Base-by-base conservation (phyloP, 1,140 invertebrate species). In the Dysdera silvatica region DNA sequence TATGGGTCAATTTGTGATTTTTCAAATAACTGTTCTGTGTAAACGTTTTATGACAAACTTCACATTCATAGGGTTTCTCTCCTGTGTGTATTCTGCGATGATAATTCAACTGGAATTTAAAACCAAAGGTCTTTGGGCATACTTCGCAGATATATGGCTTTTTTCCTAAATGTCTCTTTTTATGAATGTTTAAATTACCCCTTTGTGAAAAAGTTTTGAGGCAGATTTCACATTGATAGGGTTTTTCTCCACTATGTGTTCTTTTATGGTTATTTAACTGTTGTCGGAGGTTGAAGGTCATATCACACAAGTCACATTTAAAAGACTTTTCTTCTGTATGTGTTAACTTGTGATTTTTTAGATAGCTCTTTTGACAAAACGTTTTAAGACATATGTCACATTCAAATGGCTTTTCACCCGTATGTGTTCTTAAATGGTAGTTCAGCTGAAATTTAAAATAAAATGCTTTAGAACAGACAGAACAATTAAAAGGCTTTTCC, bases 301-400 rank as follows among this genome's bases (percentile, higher is more conserved):
- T 7, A 45, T 45, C 41, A 45, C 41, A 45, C 18, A 45, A 18
- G 18, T 45, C 23, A 45, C 41, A 95, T 1, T 84, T 84, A 76
- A 90, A 93, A 0, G 90, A 89, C 71, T 91, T 88, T 73, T 91
- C 88, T 72, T 88, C 88, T 35, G 87, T 89, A 75, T 94, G 91
- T 61, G 74, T 75, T 8, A 10, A 18, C 18, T 7, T 6, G 23
- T 45, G 41, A 5, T 20, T 7, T 18, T 6, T 45, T 20, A 45
- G 18, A 45, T 18, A 20, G 23, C 18, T 20, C 23, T 45, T 45
- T 45, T n/a, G 35, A n/a, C n/a, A 37, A 37, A 37, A 37, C 8
- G 35, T 37, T 37, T 37, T 37, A 37, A 37, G n/a, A n/a, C 35
- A 37, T 8, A 37, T 37, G 35, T 37, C 35, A 37, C 35, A 37